Conservation (phyloP, 2,888 invertebrate species). For the Drosophila demipolita region DNA sequence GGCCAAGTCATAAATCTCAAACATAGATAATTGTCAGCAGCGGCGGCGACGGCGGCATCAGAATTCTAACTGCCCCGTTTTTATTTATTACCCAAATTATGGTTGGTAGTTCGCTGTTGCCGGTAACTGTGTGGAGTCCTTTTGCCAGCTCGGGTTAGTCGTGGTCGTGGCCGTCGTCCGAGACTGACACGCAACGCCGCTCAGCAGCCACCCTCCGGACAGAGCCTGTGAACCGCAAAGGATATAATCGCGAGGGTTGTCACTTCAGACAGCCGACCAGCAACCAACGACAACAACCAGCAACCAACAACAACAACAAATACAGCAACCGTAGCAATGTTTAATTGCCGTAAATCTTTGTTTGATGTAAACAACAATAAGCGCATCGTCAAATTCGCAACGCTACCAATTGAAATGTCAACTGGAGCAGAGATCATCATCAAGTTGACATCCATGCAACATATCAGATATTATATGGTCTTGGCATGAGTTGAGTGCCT, state of each 20-base stretch:
- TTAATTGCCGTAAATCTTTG: conserved; percentile 85
- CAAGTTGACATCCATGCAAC: conserved; percentile 47
- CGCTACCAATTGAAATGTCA: conserved; percentile 76
- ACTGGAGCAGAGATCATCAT: conserved; percentile 32
- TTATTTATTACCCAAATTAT: conserved; percentile 76
- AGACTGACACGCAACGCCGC: conserved; percentile 71
- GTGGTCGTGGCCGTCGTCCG: conserved; percentile 37
- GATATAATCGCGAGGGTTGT: conserved; percentile 82
- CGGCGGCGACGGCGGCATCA: conserved; percentile 55
- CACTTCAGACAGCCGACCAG: conserved; percentile 44
- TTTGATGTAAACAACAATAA: conserved; percentile 82
- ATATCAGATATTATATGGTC: conserved; percentile 23
- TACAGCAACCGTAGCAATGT: conserved; percentile 62
- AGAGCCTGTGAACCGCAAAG: conserved; percentile 77
- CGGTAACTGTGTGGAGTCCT: conserved; percentile 1
- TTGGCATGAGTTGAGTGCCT: conserved; percentile 6
- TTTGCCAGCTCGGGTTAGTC: conserved; percentile 10
- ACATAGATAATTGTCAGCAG: conserved; percentile 78
- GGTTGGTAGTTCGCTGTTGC: conserved; percentile 44
- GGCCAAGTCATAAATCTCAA: conserved; percentile 69
- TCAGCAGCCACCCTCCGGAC: conserved; percentile 48
- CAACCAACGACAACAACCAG: conserved; percentile 25
- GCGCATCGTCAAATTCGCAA: conserved; percentile 61
- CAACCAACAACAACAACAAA: conserved; percentile 24
- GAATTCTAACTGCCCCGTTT: conserved; percentile 70